Evolutionary conservation across 2,797 vertebrate genomes (phyloP).

Genomic region (Falco peregrinus): DNA sequence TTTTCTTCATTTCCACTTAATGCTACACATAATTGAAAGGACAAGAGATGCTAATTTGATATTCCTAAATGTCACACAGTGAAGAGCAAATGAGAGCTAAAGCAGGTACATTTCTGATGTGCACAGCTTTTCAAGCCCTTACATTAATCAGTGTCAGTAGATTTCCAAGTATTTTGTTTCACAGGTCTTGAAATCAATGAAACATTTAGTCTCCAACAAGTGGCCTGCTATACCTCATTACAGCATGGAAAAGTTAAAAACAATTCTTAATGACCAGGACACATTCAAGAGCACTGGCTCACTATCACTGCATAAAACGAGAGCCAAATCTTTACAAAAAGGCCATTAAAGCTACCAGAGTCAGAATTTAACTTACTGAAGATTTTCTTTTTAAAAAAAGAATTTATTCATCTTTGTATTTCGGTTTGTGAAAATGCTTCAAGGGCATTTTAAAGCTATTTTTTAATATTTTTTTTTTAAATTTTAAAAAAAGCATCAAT

Average conservation of each 20-base stretch:
- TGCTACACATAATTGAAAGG: slow-evolving; percentile 35
- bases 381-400: not conserved
- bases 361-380: not conserved
- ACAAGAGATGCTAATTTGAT: slow-evolving; percentile 58
- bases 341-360: not conserved
- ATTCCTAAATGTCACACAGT: slow-evolving; percentile 30
- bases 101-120: slow-evolving; percentile 19
- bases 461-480: no score
- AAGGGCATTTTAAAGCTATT: not conserved
- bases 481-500: no score
- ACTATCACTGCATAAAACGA: not conserved
- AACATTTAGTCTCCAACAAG: slow-evolving; percentile 36
- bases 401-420: not conserved
- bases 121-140: not conserved
- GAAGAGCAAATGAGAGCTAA: slow-evolving; percentile 5
- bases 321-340: not conserved
- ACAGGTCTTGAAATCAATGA: slow-evolving; percentile 30
- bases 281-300: slow-evolving; percentile 38
- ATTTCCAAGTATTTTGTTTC: slow-evolving; percentile 57
- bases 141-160: slow-evolving; percentile 20
- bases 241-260: not conserved
- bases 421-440: not conserved
- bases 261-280: slow-evolving; percentile 49
- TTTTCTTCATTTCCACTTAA: slow-evolving; percentile 44
- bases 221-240: slow-evolving; percentile 28